Evolutionary conservation across 1,140 invertebrate genomes (phyloP).

Genomic region (Teleopsis dalmanni): DNA sequence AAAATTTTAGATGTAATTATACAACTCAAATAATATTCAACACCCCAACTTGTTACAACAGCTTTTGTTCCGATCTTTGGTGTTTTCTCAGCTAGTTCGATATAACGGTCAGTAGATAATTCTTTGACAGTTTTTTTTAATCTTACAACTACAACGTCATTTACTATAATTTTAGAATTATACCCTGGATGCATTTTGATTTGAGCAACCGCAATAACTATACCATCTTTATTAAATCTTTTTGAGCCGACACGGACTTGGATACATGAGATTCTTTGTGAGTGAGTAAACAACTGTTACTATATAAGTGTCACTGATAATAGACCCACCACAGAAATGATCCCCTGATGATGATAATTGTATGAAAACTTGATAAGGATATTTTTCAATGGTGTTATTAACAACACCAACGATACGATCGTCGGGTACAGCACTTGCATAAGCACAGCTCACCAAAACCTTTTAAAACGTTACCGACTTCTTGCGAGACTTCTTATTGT

Average conservation of each 20-base stretch:
- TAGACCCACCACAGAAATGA: constrained; percentile 48
- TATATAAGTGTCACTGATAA: constrained; percentile 47
- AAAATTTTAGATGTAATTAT: too few relatives aligned
- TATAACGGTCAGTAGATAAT: constrained; percentile 7
- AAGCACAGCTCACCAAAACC: constrained; percentile 4
- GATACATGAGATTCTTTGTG: constrained; percentile 14
- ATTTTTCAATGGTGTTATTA: constrained; percentile 45
- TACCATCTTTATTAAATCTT: constrained; percentile 17
- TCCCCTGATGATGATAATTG: constrained; percentile 43
- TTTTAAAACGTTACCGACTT: too few relatives aligned
- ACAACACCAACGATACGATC: constrained; percentile 51
- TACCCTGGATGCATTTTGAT: constrained; percentile 28
- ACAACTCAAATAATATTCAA: background rate
- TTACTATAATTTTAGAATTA: constrained; percentile 8
- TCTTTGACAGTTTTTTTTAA: background rate
- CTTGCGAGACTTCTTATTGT: too few relatives aligned
- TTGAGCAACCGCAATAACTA: constrained; percentile 17
- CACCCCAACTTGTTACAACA: constrained; percentile 7
- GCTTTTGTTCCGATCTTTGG: constrained; percentile 20
- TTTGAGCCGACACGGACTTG: constrained; percentile 25
- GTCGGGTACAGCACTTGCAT: constrained; percentile 22
- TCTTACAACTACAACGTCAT: background rate
- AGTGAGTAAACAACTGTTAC: constrained; percentile 52
- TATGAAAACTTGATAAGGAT: constrained; percentile 50
- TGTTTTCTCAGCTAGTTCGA: constrained; percentile 16